Conservation (phyloP, 2,888 invertebrate species). For the Drosophila sordidapex region DNA sequence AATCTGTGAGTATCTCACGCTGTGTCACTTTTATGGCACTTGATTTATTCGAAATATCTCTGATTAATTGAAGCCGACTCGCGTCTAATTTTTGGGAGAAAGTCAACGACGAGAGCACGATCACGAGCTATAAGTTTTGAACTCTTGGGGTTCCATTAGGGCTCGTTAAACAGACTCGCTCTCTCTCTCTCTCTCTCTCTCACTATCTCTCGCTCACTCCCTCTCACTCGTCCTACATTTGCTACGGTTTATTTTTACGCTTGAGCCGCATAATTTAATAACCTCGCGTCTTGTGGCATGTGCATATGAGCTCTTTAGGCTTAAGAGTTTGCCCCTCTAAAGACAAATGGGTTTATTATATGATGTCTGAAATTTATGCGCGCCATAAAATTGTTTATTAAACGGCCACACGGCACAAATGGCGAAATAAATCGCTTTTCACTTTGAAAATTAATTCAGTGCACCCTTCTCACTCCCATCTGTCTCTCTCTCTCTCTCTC, state of each 20-base stretch:
- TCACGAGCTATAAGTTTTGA: conserved; percentile 15
- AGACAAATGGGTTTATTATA: conserved; percentile 78
- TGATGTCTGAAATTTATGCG: conserved; percentile 76
- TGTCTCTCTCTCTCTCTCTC: background rate
- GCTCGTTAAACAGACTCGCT: conserved; percentile 64
- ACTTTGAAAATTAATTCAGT: conserved; percentile 65
- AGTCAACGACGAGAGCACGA: conserved; percentile 46
- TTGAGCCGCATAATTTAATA: conserved; percentile 76
- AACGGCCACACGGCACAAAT: conserved; percentile 72
- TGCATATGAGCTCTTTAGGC: conserved; percentile 51
- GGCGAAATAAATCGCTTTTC: conserved; percentile 80
- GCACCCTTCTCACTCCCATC: background rate
- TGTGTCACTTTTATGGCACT: conserved; percentile 76
- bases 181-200: conserved; percentile 15
- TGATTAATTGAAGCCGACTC: conserved; percentile 77
- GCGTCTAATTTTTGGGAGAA: conserved; percentile 63
- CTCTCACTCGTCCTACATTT: conserved; percentile 60
- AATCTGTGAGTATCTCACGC: conserved; percentile 63
- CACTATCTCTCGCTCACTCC: conserved; percentile 13
- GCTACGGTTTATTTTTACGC: conserved; percentile 79
- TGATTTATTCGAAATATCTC: conserved; percentile 74
- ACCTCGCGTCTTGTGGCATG: conserved; percentile 49
- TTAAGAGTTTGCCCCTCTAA: conserved; percentile 35
- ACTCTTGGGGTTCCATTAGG: conserved; percentile 58
- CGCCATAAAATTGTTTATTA: conserved; percentile 78